Conservation (phyloP, 2,113 vertebrate genomes). For the Lepus europaeus region DNA sequence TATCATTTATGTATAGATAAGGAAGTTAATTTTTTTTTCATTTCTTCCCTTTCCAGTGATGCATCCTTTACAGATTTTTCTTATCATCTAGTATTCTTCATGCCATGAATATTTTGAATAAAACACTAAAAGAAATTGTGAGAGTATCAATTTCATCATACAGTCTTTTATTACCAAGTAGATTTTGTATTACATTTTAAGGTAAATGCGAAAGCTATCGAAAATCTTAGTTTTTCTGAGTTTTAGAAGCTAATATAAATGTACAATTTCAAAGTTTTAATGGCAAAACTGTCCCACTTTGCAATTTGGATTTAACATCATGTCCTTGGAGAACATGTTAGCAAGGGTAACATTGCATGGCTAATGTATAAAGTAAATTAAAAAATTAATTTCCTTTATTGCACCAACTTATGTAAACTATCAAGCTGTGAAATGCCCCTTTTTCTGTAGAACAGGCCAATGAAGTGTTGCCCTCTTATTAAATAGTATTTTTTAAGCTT, state of each 20-base stretch:
- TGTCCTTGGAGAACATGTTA: not conserved
- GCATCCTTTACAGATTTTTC: not conserved
- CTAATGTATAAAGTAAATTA: not conserved
- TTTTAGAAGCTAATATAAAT: not conserved
- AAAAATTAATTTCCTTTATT: not conserved
- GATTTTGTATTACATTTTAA: not conserved
- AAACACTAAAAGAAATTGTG: constrained; percentile 54
- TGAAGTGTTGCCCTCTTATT: not conserved
- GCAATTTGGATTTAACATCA: not conserved
- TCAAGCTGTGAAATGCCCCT: not conserved
- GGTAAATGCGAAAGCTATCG: not conserved
- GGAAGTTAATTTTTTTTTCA: not conserved
- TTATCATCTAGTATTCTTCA: constrained; percentile 67
- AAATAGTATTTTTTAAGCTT: constrained; percentile 13
- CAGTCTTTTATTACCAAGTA: not conserved
- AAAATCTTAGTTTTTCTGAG: not conserved
- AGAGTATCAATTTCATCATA: not conserved
- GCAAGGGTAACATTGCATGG: not conserved
- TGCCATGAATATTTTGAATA: constrained; percentile 58
- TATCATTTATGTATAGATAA: constrained; percentile 76
- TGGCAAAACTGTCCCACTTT: not conserved
- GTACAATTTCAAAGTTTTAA: not conserved
- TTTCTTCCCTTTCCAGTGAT: not conserved
- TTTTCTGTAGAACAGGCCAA: not conserved
- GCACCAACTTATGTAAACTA: not conserved